Base-by-base conservation (phyloP, 23 tunicate genomes). In the Halocynthia roretzi region DNA sequence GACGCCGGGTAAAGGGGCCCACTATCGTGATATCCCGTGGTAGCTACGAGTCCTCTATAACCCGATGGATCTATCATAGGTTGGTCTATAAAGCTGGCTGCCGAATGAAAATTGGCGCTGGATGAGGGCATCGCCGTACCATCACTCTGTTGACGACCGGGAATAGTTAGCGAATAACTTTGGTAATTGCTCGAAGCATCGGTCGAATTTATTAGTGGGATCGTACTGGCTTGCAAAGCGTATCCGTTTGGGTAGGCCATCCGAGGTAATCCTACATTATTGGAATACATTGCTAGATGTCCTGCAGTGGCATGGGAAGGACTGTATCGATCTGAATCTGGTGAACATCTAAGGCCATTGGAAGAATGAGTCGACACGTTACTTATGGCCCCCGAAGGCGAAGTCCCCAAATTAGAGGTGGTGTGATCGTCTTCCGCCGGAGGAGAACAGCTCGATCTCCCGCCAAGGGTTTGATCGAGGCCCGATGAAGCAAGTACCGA, bases 41-140 rank as follows among this genome's bases (percentile, higher is more conserved):
- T 64, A 20, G 78, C 55, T 50, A 74, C 17, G 1, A 74, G 9
- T 11, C 50, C 61, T 8, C 78, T 62, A 54, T 74, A 74, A 6
- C 56, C 56, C 56, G 55, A 44, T 19, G 78, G 54, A 56, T 50
- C 78, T 12, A 54, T 23, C 18, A 20, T 74, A 8, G 62, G 78
- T 54, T 54, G 55, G 5, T 74, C 78, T 19, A 20, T 74, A 50
- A 74, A 74, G 11, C 31, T 74, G 8, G 78, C 62, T 10, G 78
- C 62, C 10, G 78, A 74, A 52, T 50, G 56, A 54, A 74, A 74
- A 56, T 74, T 74, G 9, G 78, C 49, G 1, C 64, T 64, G 17
- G 78, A 53, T 54, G 60, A 40, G 15, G 70, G 22, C 10, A 20
- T 65, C 31, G 6, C 70, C 22, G 70, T 48, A 48, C 31, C 31